phyloP scores from a whole-genome alignment of 2,113 vertebrate species.

The Spea bombifrons region DNA sequence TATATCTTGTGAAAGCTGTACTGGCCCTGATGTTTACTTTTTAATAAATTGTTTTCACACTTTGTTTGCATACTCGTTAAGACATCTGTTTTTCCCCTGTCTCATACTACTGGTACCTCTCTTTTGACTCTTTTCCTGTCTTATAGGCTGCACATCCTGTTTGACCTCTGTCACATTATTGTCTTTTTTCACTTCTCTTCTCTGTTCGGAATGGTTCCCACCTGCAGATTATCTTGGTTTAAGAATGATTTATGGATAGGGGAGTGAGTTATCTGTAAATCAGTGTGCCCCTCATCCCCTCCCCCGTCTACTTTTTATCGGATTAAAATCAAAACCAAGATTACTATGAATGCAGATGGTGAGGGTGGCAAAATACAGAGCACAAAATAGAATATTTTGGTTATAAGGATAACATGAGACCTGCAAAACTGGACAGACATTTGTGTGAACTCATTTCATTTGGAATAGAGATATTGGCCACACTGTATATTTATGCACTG shows the following conservation, averaged over 20 bases:
- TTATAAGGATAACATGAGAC: no score
- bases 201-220: constrained; percentile 41
- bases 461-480: no score
- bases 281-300: constrained; percentile 51
- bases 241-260: constrained; percentile 51
- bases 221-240: constrained; percentile 57
- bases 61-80: background rate
- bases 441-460: no score
- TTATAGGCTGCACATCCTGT: background rate
- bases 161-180: background rate
- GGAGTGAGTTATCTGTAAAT: constrained; percentile 60
- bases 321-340: constrained; percentile 61
- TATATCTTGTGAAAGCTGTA: background rate
- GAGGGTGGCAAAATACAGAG: constrained; percentile 13
- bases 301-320: constrained; percentile 38
- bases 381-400: background rate
- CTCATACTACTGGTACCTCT: background rate
- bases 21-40: background rate
- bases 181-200: constrained; percentile 20
- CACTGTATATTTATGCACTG: no score
- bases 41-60: constrained; percentile 16
- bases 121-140: background rate
- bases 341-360: constrained; percentile 42
- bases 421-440: no score
- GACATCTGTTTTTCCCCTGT: background rate